These are phyloP conservation scores for Vulpes vulpes DNA, from an alignment of 2,113 vertebrate genomes.

Conservation along the genomic window DNA sequence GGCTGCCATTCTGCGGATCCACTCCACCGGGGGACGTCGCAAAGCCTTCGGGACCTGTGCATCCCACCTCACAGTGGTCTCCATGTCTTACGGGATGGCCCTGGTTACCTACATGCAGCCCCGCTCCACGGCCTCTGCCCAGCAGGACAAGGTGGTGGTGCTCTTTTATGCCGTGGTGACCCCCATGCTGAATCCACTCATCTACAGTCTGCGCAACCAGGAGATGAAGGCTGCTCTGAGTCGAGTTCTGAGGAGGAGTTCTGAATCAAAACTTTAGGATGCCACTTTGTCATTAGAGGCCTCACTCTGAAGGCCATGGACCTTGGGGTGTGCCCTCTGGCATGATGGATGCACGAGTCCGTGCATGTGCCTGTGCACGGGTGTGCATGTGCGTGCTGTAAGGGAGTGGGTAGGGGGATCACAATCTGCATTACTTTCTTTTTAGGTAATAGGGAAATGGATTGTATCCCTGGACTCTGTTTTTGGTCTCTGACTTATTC, in stretches of 20 bases:
- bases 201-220: conserved; percentile 78
- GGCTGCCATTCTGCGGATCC: conserved; percentile 27
- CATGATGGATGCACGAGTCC: rapidly evolving
- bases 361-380: not conserved
- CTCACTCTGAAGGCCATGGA: not conserved
- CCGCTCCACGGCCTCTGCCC: conserved; percentile 35
- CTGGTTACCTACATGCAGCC: conserved; percentile 79
- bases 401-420: not conserved
- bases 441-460: not conserved
- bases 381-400: no score
- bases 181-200: conserved; percentile 82
- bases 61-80: conserved; percentile 83
- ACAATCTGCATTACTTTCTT: not conserved
- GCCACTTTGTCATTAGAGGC: rapidly evolving
- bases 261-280: not conserved
- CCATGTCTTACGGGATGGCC: conserved; percentile 81
- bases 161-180: conserved; percentile 81
- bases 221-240: conserved; percentile 60
- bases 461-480: not conserved
- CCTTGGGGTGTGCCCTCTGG: no score
- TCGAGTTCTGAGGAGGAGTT: not conserved
- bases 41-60: conserved; percentile 83
- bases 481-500: not conserved
- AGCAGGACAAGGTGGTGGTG: conserved; percentile 79
- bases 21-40: not conserved